Percentiles rank a stretch among this genome's conserved stretches.
These are phyloP conservation scores for Lepus americanus DNA, from an alignment of 2,113 vertebrate species.

Conservation along the genomic window DNA sequence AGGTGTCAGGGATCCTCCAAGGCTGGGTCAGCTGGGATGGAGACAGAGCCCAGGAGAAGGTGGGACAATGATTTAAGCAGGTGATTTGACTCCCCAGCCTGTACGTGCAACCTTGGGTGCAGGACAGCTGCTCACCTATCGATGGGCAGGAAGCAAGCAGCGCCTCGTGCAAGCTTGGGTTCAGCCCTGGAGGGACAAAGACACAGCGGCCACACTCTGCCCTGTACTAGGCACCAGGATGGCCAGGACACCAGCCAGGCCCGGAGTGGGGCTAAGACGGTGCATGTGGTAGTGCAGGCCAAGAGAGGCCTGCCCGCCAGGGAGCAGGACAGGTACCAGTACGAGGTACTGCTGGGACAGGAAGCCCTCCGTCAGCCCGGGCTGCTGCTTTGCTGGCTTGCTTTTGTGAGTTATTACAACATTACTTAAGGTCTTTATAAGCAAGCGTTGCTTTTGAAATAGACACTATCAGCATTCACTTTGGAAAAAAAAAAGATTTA, in stretches of 20 bases:
- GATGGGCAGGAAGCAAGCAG: not conserved
- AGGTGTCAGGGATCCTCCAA: not conserved
- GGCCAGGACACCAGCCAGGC: no score
- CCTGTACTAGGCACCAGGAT: no score
- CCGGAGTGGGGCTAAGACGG: no score
- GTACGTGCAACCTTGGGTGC: not conserved
- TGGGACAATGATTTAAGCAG: not conserved
- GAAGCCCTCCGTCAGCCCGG: not conserved
- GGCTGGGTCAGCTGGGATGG: no score
- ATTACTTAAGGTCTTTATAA: not conserved
- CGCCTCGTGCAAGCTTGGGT: not conserved
- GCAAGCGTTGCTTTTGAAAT: not conserved
- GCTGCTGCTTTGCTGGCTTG: not conserved
- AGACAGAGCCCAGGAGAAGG: not conserved
- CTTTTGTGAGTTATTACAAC: not conserved
- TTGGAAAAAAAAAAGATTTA: not conserved
- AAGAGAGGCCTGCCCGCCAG: not conserved
- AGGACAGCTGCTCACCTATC: not conserved
- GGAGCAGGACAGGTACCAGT: not conserved
- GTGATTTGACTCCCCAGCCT: not conserved
- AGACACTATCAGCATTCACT: slow-evolving; percentile 25
- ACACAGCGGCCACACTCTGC: not conserved
- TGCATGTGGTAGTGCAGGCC: not conserved
- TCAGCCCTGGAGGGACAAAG: not conserved
- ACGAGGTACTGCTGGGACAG: not conserved